Base-by-base conservation (phyloP, 23 tunicate genomes). In the Oikopleura vanhoeffeni region DNA sequence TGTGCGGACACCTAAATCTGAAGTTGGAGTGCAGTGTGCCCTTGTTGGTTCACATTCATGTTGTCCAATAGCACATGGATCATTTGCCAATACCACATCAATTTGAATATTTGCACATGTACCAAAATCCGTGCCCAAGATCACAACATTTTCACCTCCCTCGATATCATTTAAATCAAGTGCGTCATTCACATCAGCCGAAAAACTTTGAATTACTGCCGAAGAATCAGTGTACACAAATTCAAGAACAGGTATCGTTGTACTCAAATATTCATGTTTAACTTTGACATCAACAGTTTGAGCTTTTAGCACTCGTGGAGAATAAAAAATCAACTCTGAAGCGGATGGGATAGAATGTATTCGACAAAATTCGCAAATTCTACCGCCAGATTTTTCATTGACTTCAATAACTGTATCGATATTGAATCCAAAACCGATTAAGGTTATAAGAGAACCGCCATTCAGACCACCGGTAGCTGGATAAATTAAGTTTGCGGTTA, bases 281-380 rank as follows among this genome's bases (percentile, higher is more conserved):
- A 71, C 35, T 2, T 18, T 38, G 27, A 71, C 79, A 18, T 28
- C 2, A 28, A 38, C 79, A 24, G 38, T 71, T 18, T 71, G 34
- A 28, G 38, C 79, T 2, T 33, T 13, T 2, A 24, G 36, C 2
- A 71, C 79, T 32, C 79, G 79, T 32, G 79, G 79, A 18, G 38
- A 24, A 38, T 71, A 71, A 30, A 71, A 71, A 24, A 71, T 30
- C 3, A 71, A 30, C 27, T 18, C 35, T 28, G 79, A 18, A 18
- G 79, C 4, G 32, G 27, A 18, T 2, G 35, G 34, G 34, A 71
- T 30, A 2, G 27, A 33, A 18, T 71, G 2, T 2, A 71, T 71
- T 28, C 38, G 79, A 32, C 79, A 71, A 30, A 71, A 71, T 71
- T 71, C 79, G 38, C 79, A 71, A 24, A 71, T 33, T 71, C 79